phyloP scores from a whole-genome alignment of 1,140 invertebrate species.

The Papilio xuthus region DNA sequence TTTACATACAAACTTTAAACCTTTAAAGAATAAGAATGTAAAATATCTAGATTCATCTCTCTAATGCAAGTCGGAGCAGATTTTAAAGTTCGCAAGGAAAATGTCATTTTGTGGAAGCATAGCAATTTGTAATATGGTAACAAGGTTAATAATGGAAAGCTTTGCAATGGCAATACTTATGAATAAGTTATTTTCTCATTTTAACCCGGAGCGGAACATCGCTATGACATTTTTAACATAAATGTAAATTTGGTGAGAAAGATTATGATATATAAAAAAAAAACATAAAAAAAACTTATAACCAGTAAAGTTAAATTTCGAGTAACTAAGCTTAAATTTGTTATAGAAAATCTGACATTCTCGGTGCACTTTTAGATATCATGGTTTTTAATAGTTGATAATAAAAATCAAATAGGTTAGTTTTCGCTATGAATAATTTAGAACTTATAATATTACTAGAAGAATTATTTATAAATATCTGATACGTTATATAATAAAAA shows the following conservation, averaged over 20 bases:
- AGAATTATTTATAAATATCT: too few species aligned
- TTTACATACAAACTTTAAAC: background rate
- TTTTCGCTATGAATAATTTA: too few species aligned
- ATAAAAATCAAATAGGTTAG: too few species aligned
- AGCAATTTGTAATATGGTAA: conserved; percentile 24
- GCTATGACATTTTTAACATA: background rate
- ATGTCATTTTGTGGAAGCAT: background rate
- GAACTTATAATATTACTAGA: too few species aligned
- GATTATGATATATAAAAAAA: too few species aligned
- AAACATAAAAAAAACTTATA: too few species aligned
- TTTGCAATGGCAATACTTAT: conserved; percentile 27
- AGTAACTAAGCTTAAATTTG: too few species aligned
- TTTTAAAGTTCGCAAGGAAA: conserved; percentile 10
- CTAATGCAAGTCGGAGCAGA: conserved; percentile 16
- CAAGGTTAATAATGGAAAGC: conserved; percentile 16
- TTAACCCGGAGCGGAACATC: conserved; percentile 7
- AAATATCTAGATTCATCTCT: conserved; percentile 1
- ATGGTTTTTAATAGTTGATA: too few species aligned
- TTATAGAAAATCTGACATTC: too few species aligned
- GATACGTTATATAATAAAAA: background rate
- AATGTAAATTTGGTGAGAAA: conserved; percentile 5
- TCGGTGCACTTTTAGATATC: too few species aligned
- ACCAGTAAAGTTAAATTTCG: too few species aligned
- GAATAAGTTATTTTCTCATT: conserved; percentile 34
- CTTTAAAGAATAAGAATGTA: background rate